A percentile compares a stretch with the other conserved stretches of the same genome.
phyloP scores from a whole-genome alignment of 2,797 vertebrate species.

The Podarcis lilfordi region DNA sequence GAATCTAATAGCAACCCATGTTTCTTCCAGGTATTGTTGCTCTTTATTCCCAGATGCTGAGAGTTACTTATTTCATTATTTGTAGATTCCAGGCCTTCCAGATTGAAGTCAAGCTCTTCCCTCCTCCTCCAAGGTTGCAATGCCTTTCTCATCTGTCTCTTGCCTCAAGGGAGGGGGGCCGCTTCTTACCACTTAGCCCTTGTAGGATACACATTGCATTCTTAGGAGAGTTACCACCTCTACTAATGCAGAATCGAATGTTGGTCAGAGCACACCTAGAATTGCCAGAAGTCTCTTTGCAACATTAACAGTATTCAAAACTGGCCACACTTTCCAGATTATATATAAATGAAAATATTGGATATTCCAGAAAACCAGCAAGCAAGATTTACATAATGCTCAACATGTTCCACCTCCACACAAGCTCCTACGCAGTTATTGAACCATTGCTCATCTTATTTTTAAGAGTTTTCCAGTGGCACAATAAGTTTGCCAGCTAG shows the following conservation, averaged over 20 bases:
- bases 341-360: not conserved
- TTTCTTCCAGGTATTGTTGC: not conserved
- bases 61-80: not conserved
- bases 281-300: not conserved
- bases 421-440: not conserved
- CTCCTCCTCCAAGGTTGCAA: not conserved
- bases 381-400: not conserved
- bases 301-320: not conserved
- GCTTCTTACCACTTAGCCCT: not conserved
- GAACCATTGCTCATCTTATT: not conserved
- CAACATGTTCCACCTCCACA: not conserved
- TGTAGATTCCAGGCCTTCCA: not conserved
- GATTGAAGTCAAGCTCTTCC: not conserved
- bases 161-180: not conserved
- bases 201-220: not conserved
- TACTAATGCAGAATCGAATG: not conserved
- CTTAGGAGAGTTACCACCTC: not conserved
- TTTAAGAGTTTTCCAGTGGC: not conserved
- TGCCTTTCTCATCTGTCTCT: not conserved
- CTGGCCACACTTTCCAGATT: not conserved
- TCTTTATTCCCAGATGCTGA: not conserved
- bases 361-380: not conserved
- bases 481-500: not conserved
- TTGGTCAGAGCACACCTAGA: not conserved
- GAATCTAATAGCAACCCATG: not conserved